Evolutionary conservation across 2,113 vertebrate species (phyloP).

Genomic region (Sebastes fasciatus): DNA sequence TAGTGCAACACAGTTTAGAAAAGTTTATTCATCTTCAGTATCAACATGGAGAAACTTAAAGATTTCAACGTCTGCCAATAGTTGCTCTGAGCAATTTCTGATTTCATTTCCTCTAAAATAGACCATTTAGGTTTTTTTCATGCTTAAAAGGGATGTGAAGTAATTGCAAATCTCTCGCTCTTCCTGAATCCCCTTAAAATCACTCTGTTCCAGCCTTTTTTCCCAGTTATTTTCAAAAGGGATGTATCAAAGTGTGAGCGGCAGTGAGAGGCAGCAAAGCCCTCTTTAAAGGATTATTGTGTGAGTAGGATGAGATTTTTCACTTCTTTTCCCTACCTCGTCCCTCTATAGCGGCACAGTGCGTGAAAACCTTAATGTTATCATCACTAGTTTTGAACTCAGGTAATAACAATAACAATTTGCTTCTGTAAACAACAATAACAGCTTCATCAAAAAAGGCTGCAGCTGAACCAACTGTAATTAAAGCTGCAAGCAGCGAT

Average conservation of each 20-base stretch:
- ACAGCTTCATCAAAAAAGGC: slow-evolving; percentile 9
- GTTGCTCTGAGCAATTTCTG: slow-evolving; percentile 16
- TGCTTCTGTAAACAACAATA: slow-evolving; percentile 5
- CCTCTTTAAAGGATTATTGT: slow-evolving; percentile 66
- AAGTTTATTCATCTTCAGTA: neutral
- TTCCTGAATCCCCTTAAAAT: slow-evolving; percentile 49
- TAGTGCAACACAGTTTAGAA: neutral
- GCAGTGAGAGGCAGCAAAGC: slow-evolving; percentile 56
- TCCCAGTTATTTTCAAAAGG: slow-evolving; percentile 53
- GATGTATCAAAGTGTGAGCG: slow-evolving; percentile 56
- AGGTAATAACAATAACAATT: slow-evolving; percentile 13
- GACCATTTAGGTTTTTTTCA: slow-evolving; percentile 2
- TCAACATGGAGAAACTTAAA: neutral
- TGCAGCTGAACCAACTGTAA: slow-evolving; percentile 19
- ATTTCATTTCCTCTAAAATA: slow-evolving; percentile 22
- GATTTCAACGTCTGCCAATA: slow-evolving; percentile 12
- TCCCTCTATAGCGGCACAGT: slow-evolving; percentile 24
- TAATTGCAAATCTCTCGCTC: slow-evolving; percentile 30
- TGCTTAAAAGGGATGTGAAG: slow-evolving; percentile 36
- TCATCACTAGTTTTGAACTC: neutral
- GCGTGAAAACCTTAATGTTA: slow-evolving; percentile 23
- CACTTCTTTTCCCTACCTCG: slow-evolving; percentile 37
- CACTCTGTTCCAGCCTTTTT: slow-evolving; percentile 32
- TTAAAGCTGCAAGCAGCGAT: neutral
- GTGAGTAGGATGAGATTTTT: slow-evolving; percentile 61